Conservation (phyloP, 2,797 vertebrate species). For the Astyanax mexicanus region DNA sequence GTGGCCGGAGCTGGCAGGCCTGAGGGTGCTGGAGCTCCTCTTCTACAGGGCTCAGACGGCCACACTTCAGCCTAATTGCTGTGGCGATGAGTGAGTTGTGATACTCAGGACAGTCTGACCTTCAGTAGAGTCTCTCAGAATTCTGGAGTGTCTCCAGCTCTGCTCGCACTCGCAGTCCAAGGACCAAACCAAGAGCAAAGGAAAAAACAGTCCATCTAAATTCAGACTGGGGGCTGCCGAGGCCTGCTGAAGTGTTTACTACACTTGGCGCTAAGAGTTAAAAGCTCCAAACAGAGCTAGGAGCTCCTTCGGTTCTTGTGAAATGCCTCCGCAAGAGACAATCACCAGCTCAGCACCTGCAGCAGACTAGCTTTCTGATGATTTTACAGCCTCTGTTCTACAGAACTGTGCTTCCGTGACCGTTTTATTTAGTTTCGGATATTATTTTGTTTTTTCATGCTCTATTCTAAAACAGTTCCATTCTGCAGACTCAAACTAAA, state of each 20-base stretch:
- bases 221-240: not conserved
- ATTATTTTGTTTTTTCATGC: too few relatives aligned
- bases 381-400: not conserved
- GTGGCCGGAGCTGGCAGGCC: not conserved
- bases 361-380: not conserved
- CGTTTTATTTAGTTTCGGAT: too few relatives aligned
- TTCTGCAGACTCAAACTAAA: too few relatives aligned
- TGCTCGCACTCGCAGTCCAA: not conserved
- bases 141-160: not conserved
- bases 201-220: not conserved
- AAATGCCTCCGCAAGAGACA: constrained; percentile 1
- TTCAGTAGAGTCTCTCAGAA: constrained; percentile 5
- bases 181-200: not conserved
- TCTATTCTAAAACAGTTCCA: too few relatives aligned
- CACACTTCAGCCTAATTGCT: constrained; percentile 19
- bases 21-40: constrained; percentile 22
- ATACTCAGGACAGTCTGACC: constrained; percentile 21
- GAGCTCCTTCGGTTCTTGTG: not conserved
- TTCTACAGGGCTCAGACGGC: not conserved
- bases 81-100: not conserved
- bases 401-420: too few relatives aligned
- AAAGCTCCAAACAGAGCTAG: not conserved
- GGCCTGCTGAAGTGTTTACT: not conserved
- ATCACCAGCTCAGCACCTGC: not conserved
- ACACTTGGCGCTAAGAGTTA: not conserved